Evolutionary conservation across 2,797 vertebrate genomes (phyloP), one percentile per base, ranked within the genome.

Genomic region (Erethizon dorsatum): DNA sequence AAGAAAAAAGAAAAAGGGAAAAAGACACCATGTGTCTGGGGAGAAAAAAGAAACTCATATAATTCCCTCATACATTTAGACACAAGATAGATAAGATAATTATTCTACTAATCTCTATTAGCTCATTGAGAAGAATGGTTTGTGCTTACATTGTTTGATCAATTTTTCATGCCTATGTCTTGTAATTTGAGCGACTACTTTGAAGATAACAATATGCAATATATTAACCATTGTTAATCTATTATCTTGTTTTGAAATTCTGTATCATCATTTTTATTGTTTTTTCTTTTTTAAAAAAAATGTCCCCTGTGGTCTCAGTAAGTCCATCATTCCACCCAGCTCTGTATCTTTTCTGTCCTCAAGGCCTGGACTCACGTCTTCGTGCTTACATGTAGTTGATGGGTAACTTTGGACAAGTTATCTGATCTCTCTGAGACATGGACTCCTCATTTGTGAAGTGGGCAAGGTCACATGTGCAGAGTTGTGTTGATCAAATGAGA

Each of bases 41-140:
- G 95, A 90, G 79, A 83, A 94, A 90, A 95, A 97, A 79, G 89
- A 92, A 97, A 95, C 67, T 87, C 78, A 77, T 31, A 92, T 83
- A 67, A 95, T 41, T 41, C 37, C 37, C 37, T 41, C 37, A 41
- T 41, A 41, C 37, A 41, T 41, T 41, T 41, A 41, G 37, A 41
- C 37, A 41, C 37, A 41, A 41, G 37, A 41, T 41, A 41, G 37
- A 41, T 41, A 41, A 41, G 37, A 41, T 41, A 41, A 41, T 41
- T 41, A 41, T 41, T 41, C 37, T 41, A 41, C 37, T 41, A 41
- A 41, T 41, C 37, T 41, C 37, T 41, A 41, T 41, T 41, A 41
- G 37, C 37, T 41, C 37, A 41, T 41, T 41, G 37, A 41, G 37
- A 41, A 41, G 37, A 41, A 41, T 41, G 37, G 37, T 41, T 41